Evolutionary conservation across 2,888 invertebrate species (phyloP).

Genomic region (Lissonota sp.): DNA sequence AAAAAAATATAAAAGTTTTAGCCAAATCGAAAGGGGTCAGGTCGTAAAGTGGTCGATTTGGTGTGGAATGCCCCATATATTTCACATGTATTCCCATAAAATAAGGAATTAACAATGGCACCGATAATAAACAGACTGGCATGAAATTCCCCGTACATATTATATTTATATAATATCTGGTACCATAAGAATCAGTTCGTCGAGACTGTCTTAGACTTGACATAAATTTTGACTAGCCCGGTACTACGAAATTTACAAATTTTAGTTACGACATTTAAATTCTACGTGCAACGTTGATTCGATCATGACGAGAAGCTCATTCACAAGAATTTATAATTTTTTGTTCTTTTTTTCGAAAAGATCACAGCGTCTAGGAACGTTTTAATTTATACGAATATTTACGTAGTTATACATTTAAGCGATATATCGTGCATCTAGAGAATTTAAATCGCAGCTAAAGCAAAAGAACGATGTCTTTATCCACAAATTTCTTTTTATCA

Average conservation of each 20-base stretch:
- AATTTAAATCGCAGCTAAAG: conserved; percentile 17
- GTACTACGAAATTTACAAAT: no score
- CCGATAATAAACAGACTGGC: background rate
- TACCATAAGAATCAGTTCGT: conserved; percentile 71
- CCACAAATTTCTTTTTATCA: no score
- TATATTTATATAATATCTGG: conserved; percentile 28
- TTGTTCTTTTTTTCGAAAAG: conserved; percentile 13
- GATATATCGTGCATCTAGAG: background rate
- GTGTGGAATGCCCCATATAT: no score
- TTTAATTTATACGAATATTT: conserved; percentile 19
- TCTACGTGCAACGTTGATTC: conserved; percentile 12
- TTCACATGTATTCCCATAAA: no score
- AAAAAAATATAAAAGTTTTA: no score
- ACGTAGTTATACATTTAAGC: background rate
- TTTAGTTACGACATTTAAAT: no score
- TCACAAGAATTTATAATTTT: background rate
- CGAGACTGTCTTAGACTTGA: background rate
- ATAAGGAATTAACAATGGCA: no score
- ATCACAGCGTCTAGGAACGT: conserved; percentile 31
- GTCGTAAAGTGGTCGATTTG: no score
- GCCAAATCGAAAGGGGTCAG: no score
- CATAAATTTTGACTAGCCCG: no score
- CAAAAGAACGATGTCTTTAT: conserved; percentile 8
- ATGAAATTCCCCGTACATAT: background rate
- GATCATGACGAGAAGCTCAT: conserved; percentile 23